Conservation (phyloP, 2,888 invertebrate genomes). For the Reticulitermes lucifugus region DNA sequence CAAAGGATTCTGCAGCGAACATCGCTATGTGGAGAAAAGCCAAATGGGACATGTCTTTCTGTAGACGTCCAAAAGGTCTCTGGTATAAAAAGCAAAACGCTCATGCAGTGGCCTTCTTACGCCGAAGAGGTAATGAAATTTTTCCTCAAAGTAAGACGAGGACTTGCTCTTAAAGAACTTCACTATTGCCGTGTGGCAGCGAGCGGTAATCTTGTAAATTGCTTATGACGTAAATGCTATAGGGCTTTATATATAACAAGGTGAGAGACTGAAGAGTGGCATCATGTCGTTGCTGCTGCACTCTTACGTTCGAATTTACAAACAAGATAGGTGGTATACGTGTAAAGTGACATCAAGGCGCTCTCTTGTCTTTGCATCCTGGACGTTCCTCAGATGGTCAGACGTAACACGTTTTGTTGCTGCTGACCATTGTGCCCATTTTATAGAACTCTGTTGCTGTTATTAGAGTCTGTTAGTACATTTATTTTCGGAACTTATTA, state of each 20-base stretch:
- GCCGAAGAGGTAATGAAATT: neutral
- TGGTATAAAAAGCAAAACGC: constrained; percentile 1
- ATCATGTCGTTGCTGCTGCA: neutral
- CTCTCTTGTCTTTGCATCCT: too few species aligned
- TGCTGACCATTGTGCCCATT: too few species aligned
- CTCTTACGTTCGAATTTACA: too few species aligned
- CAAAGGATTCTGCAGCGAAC: constrained; percentile 2
- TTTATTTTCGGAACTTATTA: too few species aligned
- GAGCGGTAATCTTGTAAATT: neutral
- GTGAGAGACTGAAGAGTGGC: neutral
- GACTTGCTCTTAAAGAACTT: neutral
- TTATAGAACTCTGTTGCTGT: too few species aligned
- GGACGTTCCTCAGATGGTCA: too few species aligned
- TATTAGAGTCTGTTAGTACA: too few species aligned
- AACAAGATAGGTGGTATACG: too few species aligned
- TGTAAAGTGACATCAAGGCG: too few species aligned
- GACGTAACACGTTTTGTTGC: too few species aligned
- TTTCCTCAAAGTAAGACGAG: constrained; percentile 7
- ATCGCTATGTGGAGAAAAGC: neutral
- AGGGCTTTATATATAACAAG: neutral
- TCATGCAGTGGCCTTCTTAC: constrained; percentile 3
- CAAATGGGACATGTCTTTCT: neutral
- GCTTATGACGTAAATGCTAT: neutral
- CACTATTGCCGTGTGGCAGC: neutral
- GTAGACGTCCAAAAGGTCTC: neutral